These are phyloP conservation scores for Zoanthus sociatus DNA, from an alignment of 92 coral and sea anemone genomes.

Conservation along the genomic window DNA sequence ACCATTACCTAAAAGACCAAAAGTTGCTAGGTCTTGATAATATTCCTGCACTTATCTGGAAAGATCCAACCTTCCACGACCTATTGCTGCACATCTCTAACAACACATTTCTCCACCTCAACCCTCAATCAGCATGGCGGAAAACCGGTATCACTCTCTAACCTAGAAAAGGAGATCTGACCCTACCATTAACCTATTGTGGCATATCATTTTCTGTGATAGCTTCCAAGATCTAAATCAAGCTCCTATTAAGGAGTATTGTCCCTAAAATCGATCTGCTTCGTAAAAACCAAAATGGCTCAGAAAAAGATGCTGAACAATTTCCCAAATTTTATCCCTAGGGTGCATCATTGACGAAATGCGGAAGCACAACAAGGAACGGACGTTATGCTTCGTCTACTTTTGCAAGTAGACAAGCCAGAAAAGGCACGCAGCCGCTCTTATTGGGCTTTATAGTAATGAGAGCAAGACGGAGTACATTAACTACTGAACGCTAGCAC, in stretches of 20 bases:
- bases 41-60: background rate
- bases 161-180: constrained; percentile 58
- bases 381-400: constrained; percentile 49
- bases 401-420: constrained; percentile 49
- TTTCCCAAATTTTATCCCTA: constrained; percentile 37
- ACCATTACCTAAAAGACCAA: constrained; percentile 23
- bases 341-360: constrained; percentile 44
- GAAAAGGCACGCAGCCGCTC: too few relatives aligned
- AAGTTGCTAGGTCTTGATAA: constrained; percentile 15
- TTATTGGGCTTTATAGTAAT: too few relatives aligned
- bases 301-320: constrained; percentile 40
- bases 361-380: constrained; percentile 41
- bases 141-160: constrained; percentile 51
- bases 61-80: background rate
- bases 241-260: constrained; percentile 51
- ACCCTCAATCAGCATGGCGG: constrained; percentile 62
- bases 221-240: too few relatives aligned
- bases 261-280: constrained; percentile 50
- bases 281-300: constrained; percentile 52
- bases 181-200: constrained; percentile 51
- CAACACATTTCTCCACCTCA: constrained; percentile 33
- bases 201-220: constrained; percentile 53
- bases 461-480: too few relatives aligned
- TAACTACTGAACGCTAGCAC: too few relatives aligned
- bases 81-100: too few relatives aligned